These are phyloP conservation scores for Coturnix japonica DNA, from an alignment of 2,113 vertebrate species.

Conservation along the genomic window DNA sequence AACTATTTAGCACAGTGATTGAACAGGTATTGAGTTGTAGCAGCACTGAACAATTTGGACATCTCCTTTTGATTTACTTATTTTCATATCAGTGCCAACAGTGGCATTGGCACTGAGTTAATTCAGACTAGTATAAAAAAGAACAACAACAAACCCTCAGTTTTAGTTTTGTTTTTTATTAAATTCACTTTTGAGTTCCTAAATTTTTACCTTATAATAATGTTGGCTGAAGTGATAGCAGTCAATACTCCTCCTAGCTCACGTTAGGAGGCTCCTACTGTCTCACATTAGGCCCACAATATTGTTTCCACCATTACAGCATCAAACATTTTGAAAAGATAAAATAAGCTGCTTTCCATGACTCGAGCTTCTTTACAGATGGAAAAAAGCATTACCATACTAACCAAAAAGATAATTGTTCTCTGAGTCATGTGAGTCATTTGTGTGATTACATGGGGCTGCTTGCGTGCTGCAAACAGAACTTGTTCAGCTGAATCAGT, in stretches of 20 bases:
- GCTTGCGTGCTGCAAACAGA: neutral
- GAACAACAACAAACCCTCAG: neutral
- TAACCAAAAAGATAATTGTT: neutral
- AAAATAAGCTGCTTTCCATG: neutral
- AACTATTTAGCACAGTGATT: neutral
- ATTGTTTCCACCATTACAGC: neutral
- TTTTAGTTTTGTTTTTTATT: neutral
- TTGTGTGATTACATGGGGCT: neutral
- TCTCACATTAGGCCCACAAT: neutral
- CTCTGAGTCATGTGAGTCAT: neutral
- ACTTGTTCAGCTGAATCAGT: constrained; percentile 26
- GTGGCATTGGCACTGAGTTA: neutral
- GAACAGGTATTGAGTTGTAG: neutral
- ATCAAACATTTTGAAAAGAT: neutral
- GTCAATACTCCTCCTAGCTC: neutral
- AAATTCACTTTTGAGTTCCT: neutral
- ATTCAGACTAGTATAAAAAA: neutral
- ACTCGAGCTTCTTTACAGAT: neutral
- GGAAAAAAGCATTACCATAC: neutral
- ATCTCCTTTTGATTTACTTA: neutral
- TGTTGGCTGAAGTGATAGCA: neutral
- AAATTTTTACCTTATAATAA: neutral
- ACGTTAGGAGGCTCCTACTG: neutral
- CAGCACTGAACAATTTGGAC: neutral
- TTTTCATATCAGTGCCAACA: neutral